phyloP scores from a whole-genome alignment of 2,888 invertebrate species.

The Ormyrus thymus region DNA sequence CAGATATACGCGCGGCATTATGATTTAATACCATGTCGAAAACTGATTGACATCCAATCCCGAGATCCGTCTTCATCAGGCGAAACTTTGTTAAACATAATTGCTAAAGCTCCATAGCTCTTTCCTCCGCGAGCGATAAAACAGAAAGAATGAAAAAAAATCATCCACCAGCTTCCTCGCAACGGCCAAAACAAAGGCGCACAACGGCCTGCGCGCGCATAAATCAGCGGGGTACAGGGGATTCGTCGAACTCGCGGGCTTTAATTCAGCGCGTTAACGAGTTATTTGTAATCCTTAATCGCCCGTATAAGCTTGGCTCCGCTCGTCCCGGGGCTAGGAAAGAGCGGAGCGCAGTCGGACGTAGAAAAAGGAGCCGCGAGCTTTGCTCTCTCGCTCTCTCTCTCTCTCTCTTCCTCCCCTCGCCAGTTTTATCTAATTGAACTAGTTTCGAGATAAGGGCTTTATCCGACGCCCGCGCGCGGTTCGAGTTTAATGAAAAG shows the following conservation, averaged over 20 bases:
- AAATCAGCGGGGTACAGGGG: slow-evolving; percentile 25
- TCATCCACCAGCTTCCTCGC: slow-evolving; percentile 7
- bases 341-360: neutral
- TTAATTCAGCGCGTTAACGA: slow-evolving; percentile 56
- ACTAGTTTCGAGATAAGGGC: slow-evolving; percentile 67
- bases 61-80: too few species aligned
- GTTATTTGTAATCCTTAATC: slow-evolving; percentile 61
- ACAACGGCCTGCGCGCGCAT: slow-evolving; percentile 6
- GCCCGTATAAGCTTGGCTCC: slow-evolving; percentile 56
- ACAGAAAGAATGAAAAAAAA: neutral
- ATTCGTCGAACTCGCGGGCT: slow-evolving; percentile 53
- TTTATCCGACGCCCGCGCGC: slow-evolving; percentile 54
- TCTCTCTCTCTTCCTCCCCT: slow-evolving; percentile 15
- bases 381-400: slow-evolving; percentile 42
- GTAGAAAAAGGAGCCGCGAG: slow-evolving; percentile 33
- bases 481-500: slow-evolving; percentile 66
- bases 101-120: too few species aligned
- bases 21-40: too few species aligned
- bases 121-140: neutral
- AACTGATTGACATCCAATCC: too few species aligned
- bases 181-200: neutral
- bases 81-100: too few species aligned
- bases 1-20: too few species aligned
- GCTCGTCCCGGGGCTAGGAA: slow-evolving; percentile 8
- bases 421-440: slow-evolving; percentile 65